phyloP scores from a whole-genome alignment of 2,797 vertebrate species.

The Sebastes itinus region DNA sequence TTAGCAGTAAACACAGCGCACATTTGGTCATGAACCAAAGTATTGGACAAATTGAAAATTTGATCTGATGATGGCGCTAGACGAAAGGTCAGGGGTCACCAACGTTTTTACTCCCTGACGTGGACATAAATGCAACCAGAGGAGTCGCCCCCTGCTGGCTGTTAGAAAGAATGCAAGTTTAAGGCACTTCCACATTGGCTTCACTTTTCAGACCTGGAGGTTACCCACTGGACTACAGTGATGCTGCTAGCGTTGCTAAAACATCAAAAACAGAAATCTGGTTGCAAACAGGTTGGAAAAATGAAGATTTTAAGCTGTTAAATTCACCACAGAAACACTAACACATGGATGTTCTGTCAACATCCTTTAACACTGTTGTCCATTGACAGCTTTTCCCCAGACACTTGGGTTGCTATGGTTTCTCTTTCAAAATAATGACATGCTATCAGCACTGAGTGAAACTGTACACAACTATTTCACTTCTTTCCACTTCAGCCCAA shows the following conservation, averaged over 20 bases:
- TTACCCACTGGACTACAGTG: too few relatives aligned
- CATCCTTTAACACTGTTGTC: not conserved
- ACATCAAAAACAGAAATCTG: not conserved
- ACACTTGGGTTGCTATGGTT: conserved; percentile 1
- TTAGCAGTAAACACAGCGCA: not conserved
- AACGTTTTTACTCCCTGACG: not conserved
- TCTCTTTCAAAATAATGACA: not conserved
- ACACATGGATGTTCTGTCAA: not conserved
- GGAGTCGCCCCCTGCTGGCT: too few relatives aligned
- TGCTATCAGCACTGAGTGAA: not conserved
- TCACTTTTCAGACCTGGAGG: too few relatives aligned
- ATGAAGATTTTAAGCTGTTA: not conserved
- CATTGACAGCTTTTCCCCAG: not conserved
- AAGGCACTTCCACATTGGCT: too few relatives aligned
- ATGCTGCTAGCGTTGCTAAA: too few relatives aligned
- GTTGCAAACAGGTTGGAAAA: not conserved
- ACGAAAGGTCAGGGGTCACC: not conserved
- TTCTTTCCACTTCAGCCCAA: not conserved
- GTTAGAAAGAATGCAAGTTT: too few relatives aligned
- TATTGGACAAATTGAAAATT: too few relatives aligned
- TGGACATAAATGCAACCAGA: not conserved
- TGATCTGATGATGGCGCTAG: too few relatives aligned
- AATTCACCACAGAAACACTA: too few relatives aligned
- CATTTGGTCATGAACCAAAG: not conserved
- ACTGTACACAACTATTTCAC: not conserved